These are phyloP conservation scores for Leuctra nigra DNA, from an alignment of 2,888 invertebrate genomes.

Conservation along the genomic window DNA sequence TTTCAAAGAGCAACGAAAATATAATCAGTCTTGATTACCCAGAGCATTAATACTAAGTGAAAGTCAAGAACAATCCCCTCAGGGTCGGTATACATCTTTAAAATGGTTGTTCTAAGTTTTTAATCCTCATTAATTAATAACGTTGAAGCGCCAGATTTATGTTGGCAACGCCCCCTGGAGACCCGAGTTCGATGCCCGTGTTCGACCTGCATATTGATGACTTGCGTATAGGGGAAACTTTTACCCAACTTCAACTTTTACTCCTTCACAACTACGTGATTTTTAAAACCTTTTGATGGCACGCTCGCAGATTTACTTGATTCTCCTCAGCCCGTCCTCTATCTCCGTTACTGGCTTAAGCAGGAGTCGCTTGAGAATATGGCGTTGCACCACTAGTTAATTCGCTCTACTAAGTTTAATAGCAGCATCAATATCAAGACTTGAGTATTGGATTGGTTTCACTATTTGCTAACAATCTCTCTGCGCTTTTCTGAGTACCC, in stretches of 20 bases:
- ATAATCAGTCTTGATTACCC: too few relatives aligned
- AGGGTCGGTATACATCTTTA: too few relatives aligned
- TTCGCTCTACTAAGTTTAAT: too few relatives aligned
- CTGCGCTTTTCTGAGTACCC: too few relatives aligned
- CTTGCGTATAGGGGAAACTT: not conserved
- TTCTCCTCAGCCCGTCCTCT: not conserved
- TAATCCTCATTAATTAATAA: not conserved
- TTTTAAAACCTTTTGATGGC: not conserved
- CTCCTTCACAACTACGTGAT: slow-evolving; percentile 2
- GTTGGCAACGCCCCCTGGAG: not conserved
- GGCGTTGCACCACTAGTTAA: too few relatives aligned
- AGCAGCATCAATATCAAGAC: too few relatives aligned
- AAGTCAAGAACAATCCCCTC: too few relatives aligned
- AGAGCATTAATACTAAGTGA: too few relatives aligned
- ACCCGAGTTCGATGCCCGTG: slow-evolving; percentile 3
- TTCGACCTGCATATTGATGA: not conserved
- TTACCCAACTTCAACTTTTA: not conserved
- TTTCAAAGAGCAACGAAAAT: too few relatives aligned
- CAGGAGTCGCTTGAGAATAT: not conserved
- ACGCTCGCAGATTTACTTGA: not conserved
- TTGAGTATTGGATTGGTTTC: too few relatives aligned
- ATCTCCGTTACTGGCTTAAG: not conserved
- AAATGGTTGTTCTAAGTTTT: too few relatives aligned
- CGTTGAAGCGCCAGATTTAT: not conserved
- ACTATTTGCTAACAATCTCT: too few relatives aligned